These are phyloP conservation scores for Pseudachorutes palmiensis DNA, from an alignment of 1,140 invertebrate genomes.

Conservation along the genomic window DNA sequence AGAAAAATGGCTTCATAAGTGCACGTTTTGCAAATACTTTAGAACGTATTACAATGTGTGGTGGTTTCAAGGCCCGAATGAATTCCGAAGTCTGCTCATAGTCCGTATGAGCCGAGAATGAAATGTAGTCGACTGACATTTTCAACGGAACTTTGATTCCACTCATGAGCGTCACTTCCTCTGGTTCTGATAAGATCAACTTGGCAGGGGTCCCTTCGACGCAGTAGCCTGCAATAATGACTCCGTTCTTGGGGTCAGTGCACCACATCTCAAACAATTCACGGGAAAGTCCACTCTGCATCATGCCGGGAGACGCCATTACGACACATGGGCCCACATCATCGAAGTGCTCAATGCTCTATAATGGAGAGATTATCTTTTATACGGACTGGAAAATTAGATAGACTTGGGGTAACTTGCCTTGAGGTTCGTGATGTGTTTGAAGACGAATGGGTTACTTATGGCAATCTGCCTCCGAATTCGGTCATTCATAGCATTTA, in stretches of 20 bases:
- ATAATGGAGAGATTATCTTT: conserved; percentile 30
- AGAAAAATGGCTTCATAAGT: conserved; percentile 24
- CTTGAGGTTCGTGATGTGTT: conserved; percentile 97
- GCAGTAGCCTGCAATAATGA: conserved; percentile 98
- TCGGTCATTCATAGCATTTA: conserved; percentile 98
- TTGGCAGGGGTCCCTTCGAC: conserved; percentile 98
- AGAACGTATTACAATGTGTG: conserved; percentile 65
- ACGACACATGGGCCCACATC: conserved; percentile 98
- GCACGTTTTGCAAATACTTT: neutral
- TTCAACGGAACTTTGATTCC: conserved; percentile 93
- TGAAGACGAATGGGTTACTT: conserved; percentile 94
- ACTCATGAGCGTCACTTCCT: conserved; percentile 89
- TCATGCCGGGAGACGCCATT: conserved; percentile 99
- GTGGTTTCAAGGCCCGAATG: conserved; percentile 83
- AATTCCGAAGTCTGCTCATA: conserved; percentile 99
- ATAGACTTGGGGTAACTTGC: conserved; percentile 44
- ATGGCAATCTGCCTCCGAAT: conserved; percentile 93
- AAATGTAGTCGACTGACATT: conserved; percentile 98
- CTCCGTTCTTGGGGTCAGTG: conserved; percentile 93
- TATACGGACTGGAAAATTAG: neutral
- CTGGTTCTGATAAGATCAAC: conserved; percentile 92
- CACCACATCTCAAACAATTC: conserved; percentile 99
- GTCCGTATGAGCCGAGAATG: conserved; percentile 98
- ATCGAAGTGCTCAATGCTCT: conserved; percentile 98
- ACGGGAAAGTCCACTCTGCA: conserved; percentile 94